Evolutionary conservation across 2,797 vertebrate genomes (phyloP).

Genomic region (Momotus momota): DNA sequence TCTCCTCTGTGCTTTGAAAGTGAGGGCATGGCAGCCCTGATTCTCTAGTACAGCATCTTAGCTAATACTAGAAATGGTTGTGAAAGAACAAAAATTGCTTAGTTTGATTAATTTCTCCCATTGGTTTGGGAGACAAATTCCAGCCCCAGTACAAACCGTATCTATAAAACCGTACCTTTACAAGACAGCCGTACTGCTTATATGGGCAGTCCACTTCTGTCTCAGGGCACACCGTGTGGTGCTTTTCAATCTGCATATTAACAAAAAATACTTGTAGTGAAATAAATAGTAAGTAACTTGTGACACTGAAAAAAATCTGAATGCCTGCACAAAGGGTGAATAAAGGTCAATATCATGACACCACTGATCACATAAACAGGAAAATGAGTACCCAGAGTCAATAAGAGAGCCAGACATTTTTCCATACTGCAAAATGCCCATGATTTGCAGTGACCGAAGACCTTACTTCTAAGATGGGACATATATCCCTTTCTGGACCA

Average conservation of each 20-base stretch:
- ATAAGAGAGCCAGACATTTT: background rate
- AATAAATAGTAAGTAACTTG: background rate
- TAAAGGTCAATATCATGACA: background rate
- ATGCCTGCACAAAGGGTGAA: background rate
- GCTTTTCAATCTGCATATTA: slow-evolving; percentile 78
- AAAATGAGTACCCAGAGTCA: background rate
- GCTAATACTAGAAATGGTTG: background rate
- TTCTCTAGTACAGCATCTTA: background rate
- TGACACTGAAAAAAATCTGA: background rate
- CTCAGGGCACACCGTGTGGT: slow-evolving; percentile 81
- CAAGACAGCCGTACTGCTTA: slow-evolving; percentile 83
- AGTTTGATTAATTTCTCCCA: background rate
- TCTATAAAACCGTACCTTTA: slow-evolving; percentile 76
- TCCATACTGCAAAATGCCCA: background rate
- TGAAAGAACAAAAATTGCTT: background rate
- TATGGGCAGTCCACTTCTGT: slow-evolving; percentile 85
- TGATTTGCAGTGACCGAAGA: background rate
- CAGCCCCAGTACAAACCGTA: background rate
- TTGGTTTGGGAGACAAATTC: background rate
- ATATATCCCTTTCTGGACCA: background rate
- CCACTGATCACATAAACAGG: background rate
- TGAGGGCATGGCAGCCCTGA: background rate
- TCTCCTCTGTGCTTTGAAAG: background rate
- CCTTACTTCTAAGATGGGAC: background rate
- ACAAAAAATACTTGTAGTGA: background rate